These are phyloP conservation scores for Phengaris arion DNA, from an alignment of 2,888 invertebrate genomes.

Conservation along the genomic window DNA sequence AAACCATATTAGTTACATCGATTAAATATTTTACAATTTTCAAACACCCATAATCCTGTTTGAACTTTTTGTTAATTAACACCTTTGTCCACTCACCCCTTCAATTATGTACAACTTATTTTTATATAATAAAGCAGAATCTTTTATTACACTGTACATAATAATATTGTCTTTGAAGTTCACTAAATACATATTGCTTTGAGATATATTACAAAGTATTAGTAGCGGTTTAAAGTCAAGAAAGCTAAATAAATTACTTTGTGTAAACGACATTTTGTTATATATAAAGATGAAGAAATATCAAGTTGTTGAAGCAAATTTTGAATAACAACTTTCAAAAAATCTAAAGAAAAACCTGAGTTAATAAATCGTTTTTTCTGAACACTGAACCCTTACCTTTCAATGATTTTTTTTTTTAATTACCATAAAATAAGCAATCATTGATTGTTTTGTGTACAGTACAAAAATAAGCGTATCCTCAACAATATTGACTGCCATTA, in stretches of 20 bases:
- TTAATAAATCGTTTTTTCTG: too few relatives aligned
- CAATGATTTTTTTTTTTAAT: too few relatives aligned
- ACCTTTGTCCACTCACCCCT: too few relatives aligned
- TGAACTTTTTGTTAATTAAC: too few relatives aligned
- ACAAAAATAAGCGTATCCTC: neutral
- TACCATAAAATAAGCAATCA: too few relatives aligned
- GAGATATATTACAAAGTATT: neutral
- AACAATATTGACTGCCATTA: neutral
- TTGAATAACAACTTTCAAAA: neutral
- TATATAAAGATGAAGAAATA: neutral
- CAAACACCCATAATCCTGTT: too few relatives aligned
- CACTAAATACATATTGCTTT: neutral
- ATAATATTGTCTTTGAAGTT: conserved; percentile 48
- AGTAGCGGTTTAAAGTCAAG: neutral
- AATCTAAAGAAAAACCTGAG: too few relatives aligned
- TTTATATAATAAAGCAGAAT: conserved; percentile 48
- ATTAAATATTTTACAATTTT: too few relatives aligned
- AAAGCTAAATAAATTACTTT: neutral
- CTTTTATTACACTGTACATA: conserved; percentile 51
- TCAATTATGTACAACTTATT: conserved; percentile 41
- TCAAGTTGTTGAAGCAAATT: neutral
- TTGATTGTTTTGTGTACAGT: neutral
- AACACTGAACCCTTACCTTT: neutral
- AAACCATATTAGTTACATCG: too few relatives aligned
- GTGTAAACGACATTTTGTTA: neutral